phyloP scores from a whole-genome alignment of 2,113 vertebrate species.

The Chaetorhynchus papuensis region DNA sequence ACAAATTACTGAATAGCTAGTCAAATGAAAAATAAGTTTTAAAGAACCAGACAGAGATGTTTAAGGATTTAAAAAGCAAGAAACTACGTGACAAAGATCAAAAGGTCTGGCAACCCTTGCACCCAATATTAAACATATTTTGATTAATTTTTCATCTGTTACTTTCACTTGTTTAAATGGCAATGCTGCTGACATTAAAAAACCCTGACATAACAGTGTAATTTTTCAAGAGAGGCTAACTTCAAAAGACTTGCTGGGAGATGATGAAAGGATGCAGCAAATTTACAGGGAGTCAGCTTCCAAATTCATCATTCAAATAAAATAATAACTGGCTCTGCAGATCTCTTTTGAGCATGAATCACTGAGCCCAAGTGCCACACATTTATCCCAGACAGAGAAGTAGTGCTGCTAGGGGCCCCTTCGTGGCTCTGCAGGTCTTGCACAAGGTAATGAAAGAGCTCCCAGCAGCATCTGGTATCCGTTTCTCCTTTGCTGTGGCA shows the following conservation, averaged over 20 bases:
- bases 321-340: constrained; percentile 10
- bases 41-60: background rate
- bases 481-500: constrained; percentile 45
- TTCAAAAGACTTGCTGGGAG: constrained; percentile 12
- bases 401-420: constrained; percentile 19
- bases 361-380: fast-evolving
- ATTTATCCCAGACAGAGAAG: background rate
- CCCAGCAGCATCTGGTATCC: constrained; percentile 58
- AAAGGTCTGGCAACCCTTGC: background rate
- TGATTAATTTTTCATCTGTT: constrained; percentile 11
- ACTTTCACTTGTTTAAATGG: constrained; percentile 25
- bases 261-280: constrained; percentile 25
- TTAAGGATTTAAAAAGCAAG: background rate
- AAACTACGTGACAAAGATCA: background rate
- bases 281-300: background rate
- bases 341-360: background rate
- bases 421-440: background rate
- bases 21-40: background rate
- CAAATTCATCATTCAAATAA: constrained; percentile 21
- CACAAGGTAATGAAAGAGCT: constrained; percentile 51
- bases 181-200: constrained; percentile 20
- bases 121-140: constrained; percentile 5
- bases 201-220: background rate
- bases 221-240: constrained; percentile 16
- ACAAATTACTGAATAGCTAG: background rate